Percentiles rank a stretch among this genome's conserved stretches.
These are phyloP conservation scores for Palythoa heliodiscus DNA, from an alignment of 92 coral and sea anemone genomes.

Conservation along the genomic window DNA sequence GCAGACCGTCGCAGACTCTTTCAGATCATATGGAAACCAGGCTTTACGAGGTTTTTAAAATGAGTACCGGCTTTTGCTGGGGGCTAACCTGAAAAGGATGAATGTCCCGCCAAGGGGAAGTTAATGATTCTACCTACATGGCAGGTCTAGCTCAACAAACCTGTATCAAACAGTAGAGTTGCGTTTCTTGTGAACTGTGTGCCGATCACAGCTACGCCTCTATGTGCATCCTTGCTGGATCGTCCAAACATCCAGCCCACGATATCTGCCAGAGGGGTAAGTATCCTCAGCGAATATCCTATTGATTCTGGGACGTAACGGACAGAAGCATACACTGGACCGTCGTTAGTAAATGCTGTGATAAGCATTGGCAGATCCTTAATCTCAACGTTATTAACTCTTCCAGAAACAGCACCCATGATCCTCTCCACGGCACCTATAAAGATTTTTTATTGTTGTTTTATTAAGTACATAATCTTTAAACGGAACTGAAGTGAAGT, in stretches of 20 bases:
- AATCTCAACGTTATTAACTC: slow-evolving; percentile 55
- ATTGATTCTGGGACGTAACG: slow-evolving; percentile 68
- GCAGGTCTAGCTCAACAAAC: slow-evolving; percentile 38
- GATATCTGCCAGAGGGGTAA: slow-evolving; percentile 74
- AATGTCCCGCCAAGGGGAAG: too few relatives aligned
- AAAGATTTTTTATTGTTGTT: neutral
- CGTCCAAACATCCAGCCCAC: slow-evolving; percentile 79
- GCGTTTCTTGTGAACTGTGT: slow-evolving; percentile 72
- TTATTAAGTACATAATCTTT: too few relatives aligned
- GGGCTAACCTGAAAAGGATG: too few relatives aligned
- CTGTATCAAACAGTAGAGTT: slow-evolving; percentile 75
- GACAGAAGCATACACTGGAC: slow-evolving; percentile 72
- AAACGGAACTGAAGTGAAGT: too few relatives aligned
- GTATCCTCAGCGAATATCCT: slow-evolving; percentile 55
- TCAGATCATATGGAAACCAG: too few relatives aligned
- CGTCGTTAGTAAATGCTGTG: slow-evolving; percentile 70
- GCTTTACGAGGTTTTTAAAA: too few relatives aligned
- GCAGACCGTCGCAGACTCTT: too few relatives aligned
- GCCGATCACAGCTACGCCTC: slow-evolving; percentile 78
- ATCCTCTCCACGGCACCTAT: slow-evolving; percentile 74
- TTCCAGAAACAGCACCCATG: slow-evolving; percentile 73
- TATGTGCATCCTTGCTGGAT: slow-evolving; percentile 43
- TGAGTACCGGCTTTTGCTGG: too few relatives aligned
- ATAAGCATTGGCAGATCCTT: slow-evolving; percentile 52
- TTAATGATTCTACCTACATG: too few relatives aligned